Percentiles rank a stretch among this genome's conserved stretches.
phyloP scores from a whole-genome alignment of 2,888 invertebrate genomes.

The Amphiduros pacificus region DNA sequence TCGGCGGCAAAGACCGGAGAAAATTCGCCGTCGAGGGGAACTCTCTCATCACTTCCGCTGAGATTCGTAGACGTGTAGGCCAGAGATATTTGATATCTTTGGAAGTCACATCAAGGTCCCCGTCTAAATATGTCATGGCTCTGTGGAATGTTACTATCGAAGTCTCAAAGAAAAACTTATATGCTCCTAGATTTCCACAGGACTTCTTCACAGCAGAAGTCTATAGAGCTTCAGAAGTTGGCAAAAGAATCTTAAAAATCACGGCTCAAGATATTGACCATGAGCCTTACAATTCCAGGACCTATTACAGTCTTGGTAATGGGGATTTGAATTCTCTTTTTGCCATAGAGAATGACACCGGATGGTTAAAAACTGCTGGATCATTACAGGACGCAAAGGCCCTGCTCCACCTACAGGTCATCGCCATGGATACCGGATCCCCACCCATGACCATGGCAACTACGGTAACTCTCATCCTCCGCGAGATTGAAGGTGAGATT shows the following conservation, averaged over 20 bases:
- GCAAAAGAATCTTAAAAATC: neutral
- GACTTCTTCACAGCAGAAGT: conserved; percentile 13
- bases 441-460: conserved; percentile 10
- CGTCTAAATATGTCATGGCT: neutral
- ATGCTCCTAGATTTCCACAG: conserved; percentile 11
- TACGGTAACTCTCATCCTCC: conserved; percentile 12
- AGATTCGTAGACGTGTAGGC: neutral
- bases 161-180: conserved; percentile 5
- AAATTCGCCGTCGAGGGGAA: conserved; percentile 8
- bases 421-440: conserved; percentile 10
- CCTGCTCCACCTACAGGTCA: conserved; percentile 14
- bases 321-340: neutral
- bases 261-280: conserved; percentile 2
- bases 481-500: conserved; percentile 16
- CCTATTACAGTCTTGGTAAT: conserved; percentile 2
- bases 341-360: conserved; percentile 6
- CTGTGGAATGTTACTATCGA: conserved; percentile 10
- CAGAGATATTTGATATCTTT: conserved; percentile 9
- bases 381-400: conserved; percentile 4
- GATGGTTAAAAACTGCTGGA: conserved; percentile 7
- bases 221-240: neutral
- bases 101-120: neutral
- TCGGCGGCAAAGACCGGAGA: conserved; percentile 6
- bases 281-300: conserved; percentile 5
- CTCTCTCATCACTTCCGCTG: neutral